Conservation (phyloP, 2,888 invertebrate species). For the Oscheius sp. region DNA sequence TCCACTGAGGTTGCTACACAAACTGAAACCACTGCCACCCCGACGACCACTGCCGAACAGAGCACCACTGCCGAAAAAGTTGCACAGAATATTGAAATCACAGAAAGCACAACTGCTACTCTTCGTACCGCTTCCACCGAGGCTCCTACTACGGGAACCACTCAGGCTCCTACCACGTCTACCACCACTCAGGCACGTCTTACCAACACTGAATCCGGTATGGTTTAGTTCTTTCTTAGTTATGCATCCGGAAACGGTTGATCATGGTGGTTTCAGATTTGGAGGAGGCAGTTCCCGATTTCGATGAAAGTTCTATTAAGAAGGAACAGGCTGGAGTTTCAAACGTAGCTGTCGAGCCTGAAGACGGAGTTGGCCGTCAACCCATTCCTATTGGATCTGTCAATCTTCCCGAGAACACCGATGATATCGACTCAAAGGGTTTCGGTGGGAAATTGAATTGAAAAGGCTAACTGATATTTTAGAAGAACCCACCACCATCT, state of each 20-base stretch:
- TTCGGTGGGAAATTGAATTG: conserved; percentile 13
- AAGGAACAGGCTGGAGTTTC: not conserved
- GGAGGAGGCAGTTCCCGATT: not conserved
- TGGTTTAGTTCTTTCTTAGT: conserved; percentile 11
- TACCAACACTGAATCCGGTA: conserved; percentile 32
- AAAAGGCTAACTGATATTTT: not conserved
- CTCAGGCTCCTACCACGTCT: conserved; percentile 33
- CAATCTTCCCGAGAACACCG: conserved; percentile 30
- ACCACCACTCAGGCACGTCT: conserved; percentile 26
- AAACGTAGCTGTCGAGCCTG: conserved; percentile 33
- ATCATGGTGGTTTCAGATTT: not conserved
- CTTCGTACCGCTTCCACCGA: conserved; percentile 37
- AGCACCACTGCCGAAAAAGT: conserved; percentile 9
- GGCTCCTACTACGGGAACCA: conserved; percentile 16
- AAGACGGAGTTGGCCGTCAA: conserved; percentile 36
- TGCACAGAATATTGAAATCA: conserved; percentile 6
- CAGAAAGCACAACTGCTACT: conserved; percentile 13
- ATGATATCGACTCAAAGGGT: conserved; percentile 22
- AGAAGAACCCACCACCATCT: conserved; percentile 38
- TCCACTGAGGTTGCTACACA: conserved; percentile 38
- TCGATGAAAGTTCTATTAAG: conserved; percentile 9
- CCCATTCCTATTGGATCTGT: conserved; percentile 38
- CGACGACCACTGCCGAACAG: conserved; percentile 22
- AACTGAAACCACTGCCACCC: conserved; percentile 15
- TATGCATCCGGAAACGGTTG: not conserved